Evolutionary conservation across 23 tunicate species (phyloP).

Genomic region (Diplosoma virens): DNA sequence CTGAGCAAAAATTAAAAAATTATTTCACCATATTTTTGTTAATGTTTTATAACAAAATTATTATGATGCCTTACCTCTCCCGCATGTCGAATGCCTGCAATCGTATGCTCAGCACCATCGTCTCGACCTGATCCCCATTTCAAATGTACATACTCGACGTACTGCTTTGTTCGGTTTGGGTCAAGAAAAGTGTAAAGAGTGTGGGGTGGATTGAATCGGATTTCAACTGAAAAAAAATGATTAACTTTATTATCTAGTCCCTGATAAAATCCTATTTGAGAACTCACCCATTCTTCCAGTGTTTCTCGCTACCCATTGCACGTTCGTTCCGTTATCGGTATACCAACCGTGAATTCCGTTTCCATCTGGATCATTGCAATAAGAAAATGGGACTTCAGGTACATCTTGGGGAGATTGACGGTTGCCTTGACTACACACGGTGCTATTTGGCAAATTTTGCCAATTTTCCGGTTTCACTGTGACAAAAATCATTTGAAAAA

Average conservation of each 20-base stretch:
- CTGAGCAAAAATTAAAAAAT: background rate
- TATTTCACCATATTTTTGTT: background rate
- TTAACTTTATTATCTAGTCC: too few relatives aligned
- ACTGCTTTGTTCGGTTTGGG: background rate
- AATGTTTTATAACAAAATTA: background rate
- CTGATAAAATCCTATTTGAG: background rate
- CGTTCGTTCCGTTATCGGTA: background rate
- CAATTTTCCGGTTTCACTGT: background rate
- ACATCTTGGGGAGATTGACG: conserved; percentile 27
- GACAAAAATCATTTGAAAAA: background rate
- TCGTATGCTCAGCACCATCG: conserved; percentile 17
- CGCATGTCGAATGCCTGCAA: conserved; percentile 13
- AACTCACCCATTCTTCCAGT: conserved; percentile 31
- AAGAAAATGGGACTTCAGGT: too few relatives aligned
- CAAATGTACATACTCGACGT: conserved; percentile 18
- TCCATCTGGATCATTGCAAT: background rate
- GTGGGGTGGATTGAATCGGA: background rate
- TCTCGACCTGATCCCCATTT: conserved; percentile 8
- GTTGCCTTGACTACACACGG: background rate
- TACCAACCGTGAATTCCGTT: background rate
- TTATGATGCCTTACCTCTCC: conserved; percentile 28
- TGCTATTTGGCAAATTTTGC: background rate
- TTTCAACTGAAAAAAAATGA: conserved; percentile 14
- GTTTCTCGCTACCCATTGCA: conserved; percentile 3
- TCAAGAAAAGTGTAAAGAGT: conserved; percentile 24